phyloP scores from a whole-genome alignment of 2,888 invertebrate genomes.

The Lochmaea capreae region DNA sequence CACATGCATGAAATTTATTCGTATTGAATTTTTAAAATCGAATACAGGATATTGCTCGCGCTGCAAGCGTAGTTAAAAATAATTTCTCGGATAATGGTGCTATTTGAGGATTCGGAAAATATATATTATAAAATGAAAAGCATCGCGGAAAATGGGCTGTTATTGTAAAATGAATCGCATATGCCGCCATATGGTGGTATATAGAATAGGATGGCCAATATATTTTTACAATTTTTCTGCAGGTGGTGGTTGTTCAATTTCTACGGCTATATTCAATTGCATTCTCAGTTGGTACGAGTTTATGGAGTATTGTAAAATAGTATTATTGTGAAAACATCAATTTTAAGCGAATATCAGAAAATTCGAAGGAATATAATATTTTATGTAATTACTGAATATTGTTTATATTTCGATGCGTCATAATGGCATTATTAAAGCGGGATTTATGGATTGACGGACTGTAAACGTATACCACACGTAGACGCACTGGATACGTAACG shows the following conservation, averaged over 20 bases:
- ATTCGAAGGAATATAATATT: neutral
- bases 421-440: too few relatives aligned
- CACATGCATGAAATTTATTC: constrained; percentile 48
- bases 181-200: constrained; percentile 41
- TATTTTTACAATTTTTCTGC: constrained; percentile 40
- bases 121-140: constrained; percentile 44
- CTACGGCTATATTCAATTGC: constrained; percentile 22
- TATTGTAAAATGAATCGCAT: constrained; percentile 46
- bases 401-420: too few relatives aligned
- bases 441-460: too few relatives aligned
- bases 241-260: constrained; percentile 31
- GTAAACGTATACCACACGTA: too few relatives aligned
- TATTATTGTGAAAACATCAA: neutral
- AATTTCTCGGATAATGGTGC: constrained; percentile 42
- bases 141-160: constrained; percentile 43
- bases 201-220: constrained; percentile 45
- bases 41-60: constrained; percentile 35
- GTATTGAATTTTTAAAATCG: constrained; percentile 44
- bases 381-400: too few relatives aligned
- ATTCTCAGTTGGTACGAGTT: neutral
- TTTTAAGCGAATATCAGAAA: neutral
- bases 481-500: too few relatives aligned
- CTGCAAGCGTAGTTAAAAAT: constrained; percentile 42
- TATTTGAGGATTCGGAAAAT: constrained; percentile 42
- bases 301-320: neutral